Base-by-base conservation (phyloP, 2,888 invertebrate genomes). In the Chloromyia formosa region DNA sequence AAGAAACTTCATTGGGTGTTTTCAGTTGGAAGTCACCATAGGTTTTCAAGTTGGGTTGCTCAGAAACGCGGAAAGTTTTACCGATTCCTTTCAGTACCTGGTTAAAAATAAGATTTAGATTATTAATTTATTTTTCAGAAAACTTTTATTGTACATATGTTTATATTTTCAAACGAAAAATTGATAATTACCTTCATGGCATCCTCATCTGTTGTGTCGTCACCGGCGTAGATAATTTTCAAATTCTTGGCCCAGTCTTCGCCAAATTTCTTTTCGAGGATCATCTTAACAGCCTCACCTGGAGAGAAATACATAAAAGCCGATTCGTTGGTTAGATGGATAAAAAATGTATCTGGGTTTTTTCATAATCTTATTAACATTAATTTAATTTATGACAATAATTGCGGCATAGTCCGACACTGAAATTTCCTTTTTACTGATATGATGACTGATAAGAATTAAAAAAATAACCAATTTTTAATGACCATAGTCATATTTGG, bases 131-230 rank as follows among this genome's bases (percentile, higher is more conserved):
- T 22, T 1, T 7, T 64, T 64, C 40, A 3, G 16, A 66, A 66
- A 49, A 22, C 61, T 49, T 61, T 45, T 42, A 40, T 27, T 56
- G 16, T n/a, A n/a, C n/a, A 69, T 62, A 27, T 35, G 35, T 18
- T 60, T 75, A n/a, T n/a, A n/a, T n/a, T n/a, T n/a, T n/a, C n/a
- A n/a, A n/a, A n/a, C n/a, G n/a, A n/a, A 20, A 14, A 18, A 42
- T 20, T 54, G 23, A n/a, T 45, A 5, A 76, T 79, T 82, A 94
- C 93, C 89, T 91, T 88, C 91, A 95, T 95, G 64, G 95, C 95
- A 83, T 95, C 95, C 86, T 95, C 95, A 83, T 95, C 95, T 7
- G 95, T 95, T 77, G 90, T 91, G 83, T 95, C 95, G 83, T 95
- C 95, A 76, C 95, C 95, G 66, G 91, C 94, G 82, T 95, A 95